phyloP scores from a whole-genome alignment of 2,797 vertebrate genomes.

The Bufotes viridis region DNA sequence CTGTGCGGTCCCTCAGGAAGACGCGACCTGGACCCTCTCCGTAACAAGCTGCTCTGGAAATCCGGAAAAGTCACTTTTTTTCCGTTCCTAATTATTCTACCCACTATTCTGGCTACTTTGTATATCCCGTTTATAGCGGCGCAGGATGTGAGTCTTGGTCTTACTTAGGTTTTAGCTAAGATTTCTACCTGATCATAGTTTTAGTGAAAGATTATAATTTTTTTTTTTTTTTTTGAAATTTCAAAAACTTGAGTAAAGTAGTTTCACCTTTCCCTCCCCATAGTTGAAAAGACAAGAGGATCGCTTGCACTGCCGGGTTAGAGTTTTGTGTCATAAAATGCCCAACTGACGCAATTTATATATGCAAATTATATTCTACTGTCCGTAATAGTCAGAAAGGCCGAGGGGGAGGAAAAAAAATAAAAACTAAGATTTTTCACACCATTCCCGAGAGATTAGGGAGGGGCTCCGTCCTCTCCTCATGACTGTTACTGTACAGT shows the following conservation, averaged over 20 bases:
- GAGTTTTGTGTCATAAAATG: background rate
- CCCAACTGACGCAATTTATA: background rate
- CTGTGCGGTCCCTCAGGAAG: constrained; percentile 82
- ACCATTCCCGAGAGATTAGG: background rate
- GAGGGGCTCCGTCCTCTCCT: constrained; percentile 62
- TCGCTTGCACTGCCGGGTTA: constrained; percentile 14
- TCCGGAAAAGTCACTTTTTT: constrained; percentile 57
- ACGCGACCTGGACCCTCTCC: constrained; percentile 67
- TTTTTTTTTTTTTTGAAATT: constrained; percentile 63
- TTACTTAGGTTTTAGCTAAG: constrained; percentile 69
- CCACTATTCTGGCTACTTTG: constrained; percentile 64
- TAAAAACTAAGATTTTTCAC: background rate
- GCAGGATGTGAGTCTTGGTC: constrained; percentile 68
- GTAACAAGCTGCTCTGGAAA: constrained; percentile 71
- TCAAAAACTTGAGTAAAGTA: constrained; percentile 67
- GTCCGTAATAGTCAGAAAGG: background rate
- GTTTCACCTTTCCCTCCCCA: constrained; percentile 58
- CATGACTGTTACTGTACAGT: constrained; percentile 70
- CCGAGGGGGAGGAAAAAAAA: background rate
- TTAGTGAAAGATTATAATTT: constrained; percentile 64
- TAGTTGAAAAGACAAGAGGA: constrained; percentile 66
- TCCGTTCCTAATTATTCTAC: background rate
- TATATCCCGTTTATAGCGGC: constrained; percentile 73
- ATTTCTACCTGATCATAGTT: constrained; percentile 69
- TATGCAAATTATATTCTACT: background rate